Evolutionary conservation across 2,888 invertebrate species (phyloP), one percentile per base, ranked within the genome.

Genomic region (Argyresthia goedartella): DNA sequence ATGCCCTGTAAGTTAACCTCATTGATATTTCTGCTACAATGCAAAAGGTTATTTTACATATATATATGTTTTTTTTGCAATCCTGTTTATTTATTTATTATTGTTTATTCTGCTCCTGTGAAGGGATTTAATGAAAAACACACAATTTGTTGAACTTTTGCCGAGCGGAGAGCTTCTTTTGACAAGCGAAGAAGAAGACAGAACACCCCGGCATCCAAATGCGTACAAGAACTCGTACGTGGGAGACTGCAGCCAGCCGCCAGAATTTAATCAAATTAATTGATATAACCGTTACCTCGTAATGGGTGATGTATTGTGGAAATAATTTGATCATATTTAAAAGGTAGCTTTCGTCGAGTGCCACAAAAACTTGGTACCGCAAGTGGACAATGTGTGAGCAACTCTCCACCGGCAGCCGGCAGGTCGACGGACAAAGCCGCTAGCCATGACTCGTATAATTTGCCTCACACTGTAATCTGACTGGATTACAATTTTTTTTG

Each of bases 321-420:
- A 74, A 76, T 82, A 81, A 84, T 81, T 84, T 72, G 79, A 76
- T 76, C 63, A 80, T 73, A 71, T 81, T 78, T 74, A 69, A 73
- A 79, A 68, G 64, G 61, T 69, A 65, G 68, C 67, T 67, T 68
- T 64, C 56, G 64, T 65, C 59, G 64, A 59, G 63, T 66, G 64
- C 60, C 60, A 60, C 71, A 76, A 75, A 73, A 73, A 70, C 16
- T 55, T 61, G 52, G 65, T 71, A 70, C 69, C 68, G 71, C 68
- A 69, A 71, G 63, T 59, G 60, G 62, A 66, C 33, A 34, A 34
- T 47, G 47, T 33, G 39, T 36, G 25, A 39, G 49, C 15, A 25
- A 36, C 36, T 25, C 25, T 25, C 25, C 25, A 25, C 25, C 3
- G 25, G 25, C 25, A 4, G 25, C 25, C 25, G 25, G 25, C 25